phyloP scores from a whole-genome alignment of 2,797 vertebrate genomes.

The Poecilia velifera region DNA sequence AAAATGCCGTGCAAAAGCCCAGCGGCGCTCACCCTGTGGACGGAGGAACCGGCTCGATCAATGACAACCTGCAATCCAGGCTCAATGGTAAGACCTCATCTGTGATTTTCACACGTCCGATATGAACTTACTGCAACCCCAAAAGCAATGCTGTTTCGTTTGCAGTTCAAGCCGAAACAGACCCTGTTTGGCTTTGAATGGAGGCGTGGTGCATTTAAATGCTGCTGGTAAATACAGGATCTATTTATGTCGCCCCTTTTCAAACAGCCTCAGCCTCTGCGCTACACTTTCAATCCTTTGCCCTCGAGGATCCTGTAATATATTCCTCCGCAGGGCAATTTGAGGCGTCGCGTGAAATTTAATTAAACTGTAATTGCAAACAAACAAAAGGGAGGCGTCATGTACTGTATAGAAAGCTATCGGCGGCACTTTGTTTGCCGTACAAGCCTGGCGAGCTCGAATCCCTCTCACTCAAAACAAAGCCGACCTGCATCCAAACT shows the following conservation, averaged over 20 bases:
- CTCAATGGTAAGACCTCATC: constrained; percentile 56
- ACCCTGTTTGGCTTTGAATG: constrained; percentile 13
- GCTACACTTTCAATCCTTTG: constrained; percentile 30
- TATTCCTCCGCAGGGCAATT: constrained; percentile 58
- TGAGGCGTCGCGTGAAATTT: constrained; percentile 58
- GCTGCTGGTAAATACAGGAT: constrained; percentile 41
- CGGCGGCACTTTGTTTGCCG: constrained; percentile 46
- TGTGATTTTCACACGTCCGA: background rate
- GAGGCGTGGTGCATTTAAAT: constrained; percentile 28
- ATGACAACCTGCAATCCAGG: constrained; percentile 34
- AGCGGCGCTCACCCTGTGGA: constrained; percentile 35
- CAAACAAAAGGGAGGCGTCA: constrained; percentile 46
- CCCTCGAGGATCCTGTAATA: constrained; percentile 38
- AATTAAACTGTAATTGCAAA: constrained; percentile 68
- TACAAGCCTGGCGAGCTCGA: constrained; percentile 6
- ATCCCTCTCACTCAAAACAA: constrained; percentile 26
- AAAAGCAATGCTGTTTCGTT: constrained; percentile 8
- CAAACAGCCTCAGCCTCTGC: constrained; percentile 29
- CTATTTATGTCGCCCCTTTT: constrained; percentile 38
- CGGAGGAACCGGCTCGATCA: constrained; percentile 31
- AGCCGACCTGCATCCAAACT: constrained; percentile 29
- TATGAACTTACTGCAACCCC: constrained; percentile 9
- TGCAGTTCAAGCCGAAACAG: constrained; percentile 24
- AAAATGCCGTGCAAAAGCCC: constrained; percentile 34
- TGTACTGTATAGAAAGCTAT: constrained; percentile 31